Evolutionary conservation across 2,888 invertebrate genomes (phyloP).

Genomic region (Tuta absoluta): DNA sequence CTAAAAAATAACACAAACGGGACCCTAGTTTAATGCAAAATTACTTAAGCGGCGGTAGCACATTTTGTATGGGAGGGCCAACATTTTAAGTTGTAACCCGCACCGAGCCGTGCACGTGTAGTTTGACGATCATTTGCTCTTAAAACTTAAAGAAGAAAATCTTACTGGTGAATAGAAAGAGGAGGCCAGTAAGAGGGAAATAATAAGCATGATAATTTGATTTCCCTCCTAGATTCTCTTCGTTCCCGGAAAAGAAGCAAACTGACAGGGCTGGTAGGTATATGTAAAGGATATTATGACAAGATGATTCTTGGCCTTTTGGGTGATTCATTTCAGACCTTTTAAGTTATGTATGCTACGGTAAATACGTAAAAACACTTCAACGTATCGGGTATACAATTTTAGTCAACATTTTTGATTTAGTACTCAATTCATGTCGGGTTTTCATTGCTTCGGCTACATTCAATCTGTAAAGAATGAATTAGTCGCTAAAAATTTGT

Average conservation of each 20-base stretch:
- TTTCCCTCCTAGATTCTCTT: conserved; percentile 10
- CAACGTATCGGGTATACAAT: too few species aligned
- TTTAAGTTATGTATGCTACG: too few species aligned
- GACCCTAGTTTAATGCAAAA: too few species aligned
- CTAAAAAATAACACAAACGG: too few species aligned
- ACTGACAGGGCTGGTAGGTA: neutral
- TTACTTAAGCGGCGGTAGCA: neutral
- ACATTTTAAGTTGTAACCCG: neutral
- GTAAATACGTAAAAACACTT: too few species aligned
- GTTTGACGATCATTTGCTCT: neutral
- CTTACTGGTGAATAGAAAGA: neutral
- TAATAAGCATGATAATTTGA: conserved; percentile 13
- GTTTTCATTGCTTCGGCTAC: too few species aligned
- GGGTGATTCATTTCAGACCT: neutral
- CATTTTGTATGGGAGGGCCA: neutral
- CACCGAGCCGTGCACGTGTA: neutral
- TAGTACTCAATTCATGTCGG: too few species aligned
- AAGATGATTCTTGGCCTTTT: too few species aligned
- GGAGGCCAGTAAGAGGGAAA: neutral
- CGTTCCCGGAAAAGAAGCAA: neutral
- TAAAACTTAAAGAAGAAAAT: neutral
- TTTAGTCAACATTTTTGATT: too few species aligned
- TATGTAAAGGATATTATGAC: too few species aligned
- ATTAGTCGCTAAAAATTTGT: too few species aligned
- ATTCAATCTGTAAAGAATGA: too few species aligned